Base-by-base conservation (phyloP, 2,888 invertebrate genomes). In the Dione juno region DNA sequence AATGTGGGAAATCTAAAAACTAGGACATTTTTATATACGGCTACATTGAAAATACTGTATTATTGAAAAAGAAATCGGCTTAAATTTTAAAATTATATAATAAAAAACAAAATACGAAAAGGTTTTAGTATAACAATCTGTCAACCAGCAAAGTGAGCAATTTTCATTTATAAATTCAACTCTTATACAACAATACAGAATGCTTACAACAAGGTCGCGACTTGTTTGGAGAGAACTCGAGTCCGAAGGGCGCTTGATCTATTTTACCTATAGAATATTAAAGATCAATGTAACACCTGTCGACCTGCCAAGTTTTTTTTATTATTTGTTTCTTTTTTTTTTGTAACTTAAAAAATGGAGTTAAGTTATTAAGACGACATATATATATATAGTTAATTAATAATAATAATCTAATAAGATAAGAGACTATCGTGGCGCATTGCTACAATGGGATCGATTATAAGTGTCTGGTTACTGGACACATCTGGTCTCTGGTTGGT, bases 171-270 rank as follows among this genome's bases (percentile, higher is more conserved):
- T 53, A 66, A 43, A 43, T 66, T 54, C 48, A 16, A 35, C 45
- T 69, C 63, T 64, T 58, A 50, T 28, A 48, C 19, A 66, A 54
- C 48, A 64, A 65, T 57, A 57, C n/a, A 58, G 28, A 58, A 57
- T 65, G 58, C 64, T 45, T 19, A 58, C 41, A 69, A 43, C 69
- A 74, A 74, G 74, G 74, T 74, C 74, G 69, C n/a, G 14, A 53
- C 65, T 64, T 66, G 43, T 61, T 65, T 70, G 37, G 28, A 72
- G 72, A 67, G 71, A 40, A 45, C 71, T 74, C 71, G 59, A 70
- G 69, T 66, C 67, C 45, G 53, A 70, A 74, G 71, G 72, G 69
- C 61, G 45, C 74, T 74, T 68, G 68, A 66, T 73, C 74, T 68
- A 70, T 70, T 74, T 70, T 74, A 67, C 69, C 48, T 71, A 53